Evolutionary conservation across 2,113 vertebrate species (phyloP).

Genomic region (Butorides virescens): DNA sequence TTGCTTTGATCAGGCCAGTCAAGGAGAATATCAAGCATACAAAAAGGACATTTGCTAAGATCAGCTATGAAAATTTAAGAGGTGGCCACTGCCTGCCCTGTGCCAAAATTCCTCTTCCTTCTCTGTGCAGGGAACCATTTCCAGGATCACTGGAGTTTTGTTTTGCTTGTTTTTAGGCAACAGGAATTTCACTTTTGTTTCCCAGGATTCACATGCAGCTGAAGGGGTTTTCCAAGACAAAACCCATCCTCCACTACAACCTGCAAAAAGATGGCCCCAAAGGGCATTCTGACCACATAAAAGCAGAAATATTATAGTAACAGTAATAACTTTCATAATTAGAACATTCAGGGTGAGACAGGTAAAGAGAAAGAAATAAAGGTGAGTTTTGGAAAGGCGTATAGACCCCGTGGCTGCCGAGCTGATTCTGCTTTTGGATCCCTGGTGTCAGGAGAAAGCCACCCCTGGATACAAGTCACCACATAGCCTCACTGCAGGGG

Average conservation of each 20-base stretch:
- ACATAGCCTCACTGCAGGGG: neutral
- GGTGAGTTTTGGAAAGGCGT: neutral
- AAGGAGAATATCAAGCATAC: neutral
- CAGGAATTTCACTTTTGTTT: neutral
- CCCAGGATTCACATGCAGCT: neutral
- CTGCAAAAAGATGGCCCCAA: neutral
- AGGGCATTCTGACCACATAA: neutral
- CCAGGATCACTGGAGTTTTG: neutral
- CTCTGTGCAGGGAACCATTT: neutral
- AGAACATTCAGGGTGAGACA: neutral
- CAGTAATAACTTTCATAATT: neutral
- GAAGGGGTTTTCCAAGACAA: conserved; percentile 8
- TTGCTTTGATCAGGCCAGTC: neutral
- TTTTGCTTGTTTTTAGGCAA: neutral
- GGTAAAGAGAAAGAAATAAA: neutral
- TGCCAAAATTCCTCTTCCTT: neutral
- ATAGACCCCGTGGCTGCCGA: neutral
- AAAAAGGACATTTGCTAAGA: neutral
- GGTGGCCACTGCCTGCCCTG: neutral
- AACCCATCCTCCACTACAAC: neutral
- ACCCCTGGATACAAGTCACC: neutral
- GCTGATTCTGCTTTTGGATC: neutral
- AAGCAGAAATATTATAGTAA: neutral
- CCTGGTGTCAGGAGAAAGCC: accelerated
- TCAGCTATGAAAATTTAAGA: neutral